Evolutionary conservation across 1,140 invertebrate genomes (phyloP).

Genomic region (Calosoma granatense): DNA sequence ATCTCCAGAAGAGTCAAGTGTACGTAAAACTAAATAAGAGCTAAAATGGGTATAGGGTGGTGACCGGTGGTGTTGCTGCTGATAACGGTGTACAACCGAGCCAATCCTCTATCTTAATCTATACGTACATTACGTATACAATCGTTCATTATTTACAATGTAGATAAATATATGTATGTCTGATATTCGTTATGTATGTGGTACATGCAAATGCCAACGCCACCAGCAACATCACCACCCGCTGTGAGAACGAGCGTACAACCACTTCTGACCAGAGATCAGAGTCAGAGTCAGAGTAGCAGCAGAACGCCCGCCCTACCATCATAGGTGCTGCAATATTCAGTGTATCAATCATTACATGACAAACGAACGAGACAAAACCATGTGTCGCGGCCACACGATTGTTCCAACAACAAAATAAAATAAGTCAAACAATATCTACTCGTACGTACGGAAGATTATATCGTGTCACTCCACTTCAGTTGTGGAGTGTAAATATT

Average conservation of each 20-base stretch:
- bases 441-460: background rate
- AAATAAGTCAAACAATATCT: background rate
- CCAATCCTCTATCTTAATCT: too few species aligned
- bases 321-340: conserved; percentile 18
- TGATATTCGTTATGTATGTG: too few species aligned
- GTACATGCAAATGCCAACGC: too few species aligned
- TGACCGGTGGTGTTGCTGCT: background rate
- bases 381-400: conserved; percentile 27
- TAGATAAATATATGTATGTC: too few species aligned
- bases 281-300: too few species aligned
- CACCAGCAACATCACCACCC: background rate
- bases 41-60: conserved; percentile 7
- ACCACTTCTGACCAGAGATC: too few species aligned
- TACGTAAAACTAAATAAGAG: conserved; percentile 3
- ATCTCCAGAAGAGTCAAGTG: conserved; percentile 3
- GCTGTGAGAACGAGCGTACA: background rate
- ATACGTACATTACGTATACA: too few species aligned
- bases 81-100: background rate
- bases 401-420: conserved; percentile 28
- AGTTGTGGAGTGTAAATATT: conserved; percentile 2
- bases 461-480: conserved; percentile 1
- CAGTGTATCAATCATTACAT: conserved; percentile 18
- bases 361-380: background rate
- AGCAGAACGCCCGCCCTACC: too few species aligned
- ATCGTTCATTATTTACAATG: too few species aligned